These are phyloP conservation scores for Aphelenchoides avenae DNA, from an alignment of 1,140 invertebrate genomes.

Conservation along the genomic window DNA sequence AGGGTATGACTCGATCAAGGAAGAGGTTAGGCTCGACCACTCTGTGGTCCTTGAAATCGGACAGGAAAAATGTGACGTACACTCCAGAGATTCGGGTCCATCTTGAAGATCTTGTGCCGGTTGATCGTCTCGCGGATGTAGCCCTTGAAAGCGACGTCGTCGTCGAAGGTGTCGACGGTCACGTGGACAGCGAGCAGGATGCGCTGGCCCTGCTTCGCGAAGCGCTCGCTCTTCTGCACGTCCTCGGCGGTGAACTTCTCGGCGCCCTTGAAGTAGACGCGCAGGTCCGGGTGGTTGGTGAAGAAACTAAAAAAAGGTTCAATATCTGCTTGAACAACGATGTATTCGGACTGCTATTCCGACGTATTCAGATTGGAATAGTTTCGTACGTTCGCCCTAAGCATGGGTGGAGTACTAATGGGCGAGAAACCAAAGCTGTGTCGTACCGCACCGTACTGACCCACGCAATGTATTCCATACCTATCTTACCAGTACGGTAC, in stretches of 20 bases:
- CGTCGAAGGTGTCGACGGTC: conserved; percentile 32
- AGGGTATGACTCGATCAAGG: too few species aligned
- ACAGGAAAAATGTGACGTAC: too few species aligned
- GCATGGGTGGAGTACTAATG: too few species aligned
- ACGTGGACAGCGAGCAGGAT: conserved; percentile 47
- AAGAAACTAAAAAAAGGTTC: conserved; percentile 53
- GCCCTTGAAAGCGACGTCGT: conserved; percentile 38
- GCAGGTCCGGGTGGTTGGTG: conserved; percentile 49
- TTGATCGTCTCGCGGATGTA: conserved; percentile 45
- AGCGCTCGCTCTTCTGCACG: conserved; percentile 52
- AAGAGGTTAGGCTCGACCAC: too few species aligned
- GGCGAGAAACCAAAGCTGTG: background rate
- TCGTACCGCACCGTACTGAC: background rate
- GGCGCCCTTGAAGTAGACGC: conserved; percentile 51
- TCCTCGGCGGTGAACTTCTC: conserved; percentile 51
- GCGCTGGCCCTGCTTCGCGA: conserved; percentile 50
- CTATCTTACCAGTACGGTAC: too few species aligned
- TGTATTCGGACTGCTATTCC: background rate
- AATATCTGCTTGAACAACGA: conserved; percentile 3
- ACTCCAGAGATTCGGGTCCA: conserved; percentile 47
- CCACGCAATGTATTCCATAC: too few species aligned
- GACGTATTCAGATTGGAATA: conserved; percentile 5
- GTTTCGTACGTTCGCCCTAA: background rate
- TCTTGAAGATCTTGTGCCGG: conserved; percentile 48
- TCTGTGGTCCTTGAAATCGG: too few species aligned